Evolutionary conservation across 2,113 vertebrate species (phyloP).

Genomic region (Brevimyrus niger): DNA sequence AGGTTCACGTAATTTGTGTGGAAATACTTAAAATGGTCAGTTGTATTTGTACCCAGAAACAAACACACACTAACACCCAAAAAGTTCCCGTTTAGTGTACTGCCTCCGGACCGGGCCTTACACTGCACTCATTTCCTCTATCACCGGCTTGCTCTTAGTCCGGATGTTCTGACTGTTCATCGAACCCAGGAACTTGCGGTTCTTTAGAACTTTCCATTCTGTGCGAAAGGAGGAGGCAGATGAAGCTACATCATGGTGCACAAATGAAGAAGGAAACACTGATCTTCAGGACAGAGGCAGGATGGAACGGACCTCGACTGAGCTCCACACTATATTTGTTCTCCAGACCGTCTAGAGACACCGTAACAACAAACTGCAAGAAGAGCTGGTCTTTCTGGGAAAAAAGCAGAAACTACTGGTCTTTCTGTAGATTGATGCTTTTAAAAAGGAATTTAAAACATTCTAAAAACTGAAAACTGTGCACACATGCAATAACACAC

Average conservation of each 20-base stretch:
- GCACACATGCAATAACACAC: background rate
- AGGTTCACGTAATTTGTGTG: background rate
- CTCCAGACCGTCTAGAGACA: conserved; percentile 77
- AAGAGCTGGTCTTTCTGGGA: conserved; percentile 64
- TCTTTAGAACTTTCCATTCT: conserved; percentile 80
- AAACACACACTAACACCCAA: background rate
- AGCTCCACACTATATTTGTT: conserved; percentile 73
- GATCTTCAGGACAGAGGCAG: background rate
- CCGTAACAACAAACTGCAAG: conserved; percentile 75
- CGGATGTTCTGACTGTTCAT: conserved; percentile 75
- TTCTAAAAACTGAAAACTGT: background rate
- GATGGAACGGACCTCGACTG: conserved; percentile 53
- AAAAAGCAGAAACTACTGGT: conserved; percentile 12
- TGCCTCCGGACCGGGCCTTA: conserved; percentile 18
- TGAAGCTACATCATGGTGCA: background rate
- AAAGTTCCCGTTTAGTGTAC: background rate
- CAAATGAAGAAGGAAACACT: background rate
- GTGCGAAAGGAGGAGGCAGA: background rate
- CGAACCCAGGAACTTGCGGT: conserved; percentile 75
- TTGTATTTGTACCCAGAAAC: background rate
- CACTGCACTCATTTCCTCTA: conserved; percentile 66
- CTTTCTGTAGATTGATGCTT: background rate
- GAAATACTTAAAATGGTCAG: background rate
- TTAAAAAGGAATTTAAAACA: background rate
- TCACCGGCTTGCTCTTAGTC: conserved; percentile 65